phyloP scores from a whole-genome alignment of 2,113 vertebrate genomes.

The Panthera leo region DNA sequence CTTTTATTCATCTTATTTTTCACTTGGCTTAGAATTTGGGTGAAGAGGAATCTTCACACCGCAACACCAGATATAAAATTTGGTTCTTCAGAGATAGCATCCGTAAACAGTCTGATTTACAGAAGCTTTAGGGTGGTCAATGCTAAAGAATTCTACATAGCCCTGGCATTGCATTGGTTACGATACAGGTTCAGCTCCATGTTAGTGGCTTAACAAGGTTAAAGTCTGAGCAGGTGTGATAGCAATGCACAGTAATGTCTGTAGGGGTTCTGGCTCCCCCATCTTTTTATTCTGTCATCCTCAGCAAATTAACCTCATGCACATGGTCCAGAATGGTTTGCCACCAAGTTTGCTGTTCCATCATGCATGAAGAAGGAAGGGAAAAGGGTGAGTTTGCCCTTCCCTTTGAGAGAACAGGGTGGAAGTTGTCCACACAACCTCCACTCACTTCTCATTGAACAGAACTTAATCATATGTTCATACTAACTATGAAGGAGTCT shows the following conservation, averaged over 20 bases:
- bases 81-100: background rate
- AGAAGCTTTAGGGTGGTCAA: background rate
- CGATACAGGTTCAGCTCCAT: background rate
- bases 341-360: background rate
- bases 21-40: background rate
- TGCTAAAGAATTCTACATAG: background rate
- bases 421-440: background rate
- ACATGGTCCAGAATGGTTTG: background rate
- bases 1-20: background rate
- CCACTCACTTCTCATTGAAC: background rate
- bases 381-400: background rate
- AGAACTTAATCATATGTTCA: background rate
- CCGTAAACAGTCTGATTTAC: background rate
- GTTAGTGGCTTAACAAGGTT: background rate
- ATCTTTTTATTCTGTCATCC: background rate
- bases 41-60: background rate
- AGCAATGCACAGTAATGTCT: background rate
- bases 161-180: background rate
- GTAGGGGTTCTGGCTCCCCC: background rate
- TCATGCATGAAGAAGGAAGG: background rate
- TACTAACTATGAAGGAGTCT: background rate
- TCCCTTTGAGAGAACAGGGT: background rate
- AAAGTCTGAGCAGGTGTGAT: background rate
- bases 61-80: background rate
- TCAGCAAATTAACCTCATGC: background rate